Percentiles rank a stretch among this genome's conserved stretches.
These are phyloP conservation scores for Carabus problematicus DNA, from an alignment of 2,888 invertebrate species.

Conservation along the genomic window DNA sequence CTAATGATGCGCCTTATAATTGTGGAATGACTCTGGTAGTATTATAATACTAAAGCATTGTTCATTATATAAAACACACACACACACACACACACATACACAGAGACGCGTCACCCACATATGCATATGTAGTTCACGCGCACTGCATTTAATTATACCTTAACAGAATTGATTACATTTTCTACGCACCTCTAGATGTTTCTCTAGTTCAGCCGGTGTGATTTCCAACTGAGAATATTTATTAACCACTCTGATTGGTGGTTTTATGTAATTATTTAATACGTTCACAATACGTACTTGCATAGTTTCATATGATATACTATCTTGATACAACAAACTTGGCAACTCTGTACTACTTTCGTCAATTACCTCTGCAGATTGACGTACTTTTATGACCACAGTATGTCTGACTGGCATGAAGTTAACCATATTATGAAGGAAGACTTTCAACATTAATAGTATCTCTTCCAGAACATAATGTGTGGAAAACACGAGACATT, in stretches of 20 bases:
- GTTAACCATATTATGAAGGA: conserved; percentile 43
- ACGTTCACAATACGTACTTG: conserved; percentile 40
- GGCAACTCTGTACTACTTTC: conserved; percentile 15
- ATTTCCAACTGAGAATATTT: not conserved
- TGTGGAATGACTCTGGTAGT: no score
- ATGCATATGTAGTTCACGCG: no score
- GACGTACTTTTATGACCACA: conserved; percentile 13
- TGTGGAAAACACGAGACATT: conserved; percentile 40
- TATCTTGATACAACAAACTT: conserved; percentile 17
- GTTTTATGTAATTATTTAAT: conserved; percentile 30
- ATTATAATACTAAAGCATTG: no score
- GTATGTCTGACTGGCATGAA: conserved; percentile 25
- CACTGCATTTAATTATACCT: no score
- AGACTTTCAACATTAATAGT: conserved; percentile 42
- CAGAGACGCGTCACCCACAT: no score
- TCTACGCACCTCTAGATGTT: conserved; percentile 1
- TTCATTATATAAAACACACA: no score
- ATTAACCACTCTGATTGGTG: conserved; percentile 4
- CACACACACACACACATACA: no score
- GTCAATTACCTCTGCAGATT: not conserved
- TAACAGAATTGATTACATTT: not conserved
- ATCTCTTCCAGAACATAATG: conserved; percentile 44
- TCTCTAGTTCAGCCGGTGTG: not conserved
- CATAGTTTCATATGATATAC: conserved; percentile 27
- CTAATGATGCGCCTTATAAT: no score